These are phyloP conservation scores for Torymus auratus DNA, from an alignment of 2,888 invertebrate genomes.

Conservation along the genomic window DNA sequence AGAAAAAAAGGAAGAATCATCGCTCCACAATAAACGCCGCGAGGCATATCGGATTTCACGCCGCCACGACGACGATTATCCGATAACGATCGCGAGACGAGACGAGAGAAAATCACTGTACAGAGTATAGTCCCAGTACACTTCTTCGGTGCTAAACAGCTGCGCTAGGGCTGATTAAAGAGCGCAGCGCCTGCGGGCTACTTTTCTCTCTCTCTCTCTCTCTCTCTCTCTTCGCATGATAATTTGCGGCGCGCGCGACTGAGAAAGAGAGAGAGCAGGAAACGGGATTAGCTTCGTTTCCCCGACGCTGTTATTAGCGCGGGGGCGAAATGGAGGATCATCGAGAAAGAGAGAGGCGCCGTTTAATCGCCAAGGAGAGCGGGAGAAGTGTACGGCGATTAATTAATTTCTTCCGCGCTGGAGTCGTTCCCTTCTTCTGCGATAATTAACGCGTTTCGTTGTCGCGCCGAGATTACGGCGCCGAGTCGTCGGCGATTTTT, in stretches of 20 bases:
- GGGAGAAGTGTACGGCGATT: constrained; percentile 1
- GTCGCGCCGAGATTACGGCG: background rate
- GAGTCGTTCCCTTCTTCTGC: background rate
- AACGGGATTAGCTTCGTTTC: constrained; percentile 4
- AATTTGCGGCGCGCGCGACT: background rate
- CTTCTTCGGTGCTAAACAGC: background rate
- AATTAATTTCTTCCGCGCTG: constrained; percentile 31
- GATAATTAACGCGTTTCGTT: constrained; percentile 39
- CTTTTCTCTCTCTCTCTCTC: background rate
- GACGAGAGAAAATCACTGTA: background rate
- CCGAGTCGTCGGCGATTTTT: background rate
- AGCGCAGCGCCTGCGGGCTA: background rate
- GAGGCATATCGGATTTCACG: no score
- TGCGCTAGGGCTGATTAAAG: constrained; percentile 5
- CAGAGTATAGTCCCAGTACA: no score
- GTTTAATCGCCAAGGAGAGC: constrained; percentile 2
- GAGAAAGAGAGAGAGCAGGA: background rate
- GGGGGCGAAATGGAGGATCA: background rate
- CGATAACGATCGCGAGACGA: no score
- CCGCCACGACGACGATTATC: no score
- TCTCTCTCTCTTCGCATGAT: background rate
- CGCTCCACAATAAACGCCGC: no score
- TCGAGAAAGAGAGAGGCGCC: background rate
- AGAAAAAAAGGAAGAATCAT: no score
- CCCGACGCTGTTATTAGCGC: constrained; percentile 22